Evolutionary conservation across 2,888 invertebrate species (phyloP).

Genomic region (Cephus sareptanus): DNA sequence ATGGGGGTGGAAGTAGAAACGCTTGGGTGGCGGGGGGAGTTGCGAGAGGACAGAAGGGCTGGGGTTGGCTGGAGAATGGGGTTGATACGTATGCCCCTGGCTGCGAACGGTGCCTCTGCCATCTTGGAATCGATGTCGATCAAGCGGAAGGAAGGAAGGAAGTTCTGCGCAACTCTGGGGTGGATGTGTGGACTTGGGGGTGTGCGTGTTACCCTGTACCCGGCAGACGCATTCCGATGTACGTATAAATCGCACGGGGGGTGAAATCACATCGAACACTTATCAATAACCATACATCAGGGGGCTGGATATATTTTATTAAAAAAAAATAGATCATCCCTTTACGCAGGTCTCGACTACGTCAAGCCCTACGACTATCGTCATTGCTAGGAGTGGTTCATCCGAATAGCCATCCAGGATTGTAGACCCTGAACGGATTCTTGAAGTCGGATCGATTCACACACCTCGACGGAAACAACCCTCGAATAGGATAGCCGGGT

Average conservation of each 20-base stretch:
- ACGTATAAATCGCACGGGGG: too few relatives aligned
- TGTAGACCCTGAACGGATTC: too few relatives aligned
- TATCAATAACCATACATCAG: too few relatives aligned
- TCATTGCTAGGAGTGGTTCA: too few relatives aligned
- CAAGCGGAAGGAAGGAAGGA: conserved; percentile 58
- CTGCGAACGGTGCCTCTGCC: conserved; percentile 49
- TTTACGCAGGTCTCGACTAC: too few relatives aligned
- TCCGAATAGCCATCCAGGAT: too few relatives aligned
- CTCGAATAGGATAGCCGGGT: background rate
- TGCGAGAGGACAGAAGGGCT: conserved; percentile 8
- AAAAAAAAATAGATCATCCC: too few relatives aligned
- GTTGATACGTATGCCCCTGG: conserved; percentile 56
- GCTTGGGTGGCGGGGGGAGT: conserved; percentile 1
- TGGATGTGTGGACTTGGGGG: conserved; percentile 31
- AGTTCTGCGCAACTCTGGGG: conserved; percentile 54
- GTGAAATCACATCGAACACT: too few relatives aligned
- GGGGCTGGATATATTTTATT: too few relatives aligned
- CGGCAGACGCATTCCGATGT: conserved; percentile 14
- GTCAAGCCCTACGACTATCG: too few relatives aligned
- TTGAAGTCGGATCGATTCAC: conserved; percentile 34
- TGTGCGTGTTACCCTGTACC: background rate
- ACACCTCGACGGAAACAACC: background rate
- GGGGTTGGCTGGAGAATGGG: conserved; percentile 40
- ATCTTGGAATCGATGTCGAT: conserved; percentile 63
- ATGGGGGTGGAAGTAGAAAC: conserved; percentile 10